These are phyloP conservation scores for Bicyclus anynana DNA, from an alignment of 1,140 invertebrate genomes.

Conservation along the genomic window DNA sequence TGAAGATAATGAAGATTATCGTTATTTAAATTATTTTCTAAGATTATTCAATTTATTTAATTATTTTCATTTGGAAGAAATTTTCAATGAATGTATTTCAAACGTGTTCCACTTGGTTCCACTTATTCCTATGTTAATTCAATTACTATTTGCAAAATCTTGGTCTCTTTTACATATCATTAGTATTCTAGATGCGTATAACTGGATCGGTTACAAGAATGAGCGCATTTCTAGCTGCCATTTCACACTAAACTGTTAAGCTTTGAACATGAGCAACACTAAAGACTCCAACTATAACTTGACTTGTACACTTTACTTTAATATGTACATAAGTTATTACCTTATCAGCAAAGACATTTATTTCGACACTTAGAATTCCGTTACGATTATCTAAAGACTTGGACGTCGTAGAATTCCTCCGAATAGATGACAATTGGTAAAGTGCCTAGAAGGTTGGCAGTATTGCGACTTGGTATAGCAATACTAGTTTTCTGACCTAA, in stretches of 20 bases:
- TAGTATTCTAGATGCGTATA: not conserved
- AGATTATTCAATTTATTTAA: not conserved
- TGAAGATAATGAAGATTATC: no score
- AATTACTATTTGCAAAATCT: not conserved
- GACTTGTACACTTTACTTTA: no score
- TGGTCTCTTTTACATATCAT: not conserved
- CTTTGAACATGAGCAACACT: not conserved
- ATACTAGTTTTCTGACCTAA: no score
- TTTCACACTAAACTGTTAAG: not conserved
- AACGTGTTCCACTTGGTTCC: not conserved
- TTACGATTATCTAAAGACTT: no score
- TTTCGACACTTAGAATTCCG: no score
- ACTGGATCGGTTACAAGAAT: not conserved
- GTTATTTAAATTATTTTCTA: not conserved
- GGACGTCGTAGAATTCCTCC: no score
- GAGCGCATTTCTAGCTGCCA: not conserved
- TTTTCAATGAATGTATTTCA: not conserved
- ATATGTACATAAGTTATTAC: no score
- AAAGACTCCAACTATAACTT: not conserved
- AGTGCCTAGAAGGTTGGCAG: no score
- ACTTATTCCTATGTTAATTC: not conserved
- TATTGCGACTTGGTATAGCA: no score
- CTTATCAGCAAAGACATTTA: no score
- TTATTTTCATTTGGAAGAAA: conserved; percentile 11
- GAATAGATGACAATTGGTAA: no score